A percentile compares a stretch with the other conserved stretches of the same genome.
phyloP scores from a whole-genome alignment of 2,888 invertebrate genomes.

The Ormyrus thymus region DNA sequence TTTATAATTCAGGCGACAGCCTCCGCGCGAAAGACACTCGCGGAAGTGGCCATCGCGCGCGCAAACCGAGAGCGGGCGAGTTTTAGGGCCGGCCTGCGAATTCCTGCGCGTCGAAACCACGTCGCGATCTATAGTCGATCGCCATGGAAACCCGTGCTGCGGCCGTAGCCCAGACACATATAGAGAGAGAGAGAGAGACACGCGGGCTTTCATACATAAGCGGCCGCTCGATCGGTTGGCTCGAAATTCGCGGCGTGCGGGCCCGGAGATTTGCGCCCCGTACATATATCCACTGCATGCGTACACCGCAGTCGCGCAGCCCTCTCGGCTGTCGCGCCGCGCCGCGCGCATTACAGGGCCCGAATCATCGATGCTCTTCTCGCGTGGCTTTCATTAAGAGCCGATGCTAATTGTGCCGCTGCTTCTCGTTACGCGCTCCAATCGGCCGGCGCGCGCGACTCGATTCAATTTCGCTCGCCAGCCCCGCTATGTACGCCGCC shows the following conservation, averaged over 20 bases:
- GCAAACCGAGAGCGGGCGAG: no score
- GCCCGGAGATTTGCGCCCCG: not conserved
- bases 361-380: constrained; percentile 54
- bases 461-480: constrained; percentile 20
- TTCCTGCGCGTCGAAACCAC: no score
- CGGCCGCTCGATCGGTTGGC: constrained; percentile 8
- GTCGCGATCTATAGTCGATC: no score
- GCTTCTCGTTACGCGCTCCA: constrained; percentile 56
- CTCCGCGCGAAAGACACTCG: not conserved
- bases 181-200: not conserved
- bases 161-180: no score
- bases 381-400: constrained; percentile 61
- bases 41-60: no score
- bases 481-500: no score
- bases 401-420: constrained; percentile 60
- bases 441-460: constrained; percentile 15
- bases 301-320: not conserved
- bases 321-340: constrained; percentile 43
- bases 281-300: not conserved
- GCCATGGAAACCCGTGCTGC: no score
- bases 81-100: no score
- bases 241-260: constrained; percentile 23
- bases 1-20: not conserved
- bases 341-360: constrained; percentile 31
- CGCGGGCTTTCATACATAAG: not conserved